A percentile compares a stretch with the other conserved stretches of the same genome.
Conservation (phyloP, 1,140 invertebrate genomes). For the Calycopis cecrops region DNA sequence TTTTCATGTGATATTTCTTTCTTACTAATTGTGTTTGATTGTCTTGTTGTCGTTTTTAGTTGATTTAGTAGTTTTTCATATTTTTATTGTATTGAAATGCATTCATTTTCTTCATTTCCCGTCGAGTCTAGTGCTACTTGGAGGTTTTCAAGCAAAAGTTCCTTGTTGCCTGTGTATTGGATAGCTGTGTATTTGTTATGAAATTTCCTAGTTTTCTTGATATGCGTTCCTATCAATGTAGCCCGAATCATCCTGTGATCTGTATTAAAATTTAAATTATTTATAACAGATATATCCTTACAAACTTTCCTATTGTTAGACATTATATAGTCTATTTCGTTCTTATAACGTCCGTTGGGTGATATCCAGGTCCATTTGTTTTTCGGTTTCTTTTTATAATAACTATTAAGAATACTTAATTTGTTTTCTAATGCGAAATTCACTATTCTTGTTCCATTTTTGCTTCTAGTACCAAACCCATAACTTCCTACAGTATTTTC, state of each 20-base stretch:
- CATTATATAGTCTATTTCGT: constrained; percentile 31
- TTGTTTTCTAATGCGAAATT: constrained; percentile 26
- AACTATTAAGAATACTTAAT: constrained; percentile 31
- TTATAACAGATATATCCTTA: constrained; percentile 22
- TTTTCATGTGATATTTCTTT: constrained; percentile 17
- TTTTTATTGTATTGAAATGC: constrained; percentile 19
- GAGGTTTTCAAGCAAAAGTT: constrained; percentile 15
- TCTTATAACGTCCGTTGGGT: constrained; percentile 28
- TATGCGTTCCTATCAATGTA: constrained; percentile 13
- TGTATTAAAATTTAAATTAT: constrained; percentile 32
- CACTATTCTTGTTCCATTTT: constrained; percentile 26
- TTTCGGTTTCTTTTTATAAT: constrained; percentile 26
- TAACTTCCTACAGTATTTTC: constrained; percentile 29
- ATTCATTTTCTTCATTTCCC: constrained; percentile 10
- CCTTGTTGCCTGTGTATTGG: constrained; percentile 1
- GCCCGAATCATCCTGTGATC: constrained; percentile 36
- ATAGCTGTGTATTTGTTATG: constrained; percentile 13
- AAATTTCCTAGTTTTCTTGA: constrained; percentile 23
- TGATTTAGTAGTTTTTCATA: constrained; percentile 19
- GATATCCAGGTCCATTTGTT: constrained; percentile 32
- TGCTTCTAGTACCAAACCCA: constrained; percentile 24
- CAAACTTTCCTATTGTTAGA: constrained; percentile 24
- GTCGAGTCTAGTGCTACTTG: no score
- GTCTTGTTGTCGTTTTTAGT: constrained; percentile 19
- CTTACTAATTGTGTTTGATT: constrained; percentile 19